These are phyloP conservation scores for Dryobota labecula DNA, from an alignment of 2,888 invertebrate genomes.

Conservation along the genomic window DNA sequence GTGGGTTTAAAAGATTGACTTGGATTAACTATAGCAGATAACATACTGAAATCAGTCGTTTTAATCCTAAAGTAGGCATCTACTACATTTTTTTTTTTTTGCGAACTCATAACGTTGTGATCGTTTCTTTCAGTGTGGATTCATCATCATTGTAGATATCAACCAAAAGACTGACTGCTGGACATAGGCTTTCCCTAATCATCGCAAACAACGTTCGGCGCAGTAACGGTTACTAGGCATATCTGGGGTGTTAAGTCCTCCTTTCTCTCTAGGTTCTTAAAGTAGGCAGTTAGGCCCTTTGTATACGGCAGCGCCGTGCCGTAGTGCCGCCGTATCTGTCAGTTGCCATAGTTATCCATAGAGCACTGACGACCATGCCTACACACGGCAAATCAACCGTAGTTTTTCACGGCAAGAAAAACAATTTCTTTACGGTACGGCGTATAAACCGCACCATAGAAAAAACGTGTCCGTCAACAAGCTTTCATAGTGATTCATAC, in stretches of 20 bases:
- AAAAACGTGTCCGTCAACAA: too few relatives aligned
- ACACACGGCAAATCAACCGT: too few relatives aligned
- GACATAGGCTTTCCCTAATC: not conserved
- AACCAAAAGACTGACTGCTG: not conserved
- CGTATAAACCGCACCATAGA: too few relatives aligned
- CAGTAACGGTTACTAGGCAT: not conserved
- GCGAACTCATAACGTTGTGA: not conserved
- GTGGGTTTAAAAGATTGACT: not conserved
- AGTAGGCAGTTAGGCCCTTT: not conserved
- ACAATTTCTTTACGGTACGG: too few relatives aligned
- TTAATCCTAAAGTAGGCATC: not conserved
- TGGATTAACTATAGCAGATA: slow-evolving; percentile 7
- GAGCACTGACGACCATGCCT: too few relatives aligned
- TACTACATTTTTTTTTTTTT: not conserved
- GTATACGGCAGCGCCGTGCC: too few relatives aligned
- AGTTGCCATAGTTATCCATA: too few relatives aligned
- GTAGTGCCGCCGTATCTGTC: too few relatives aligned
- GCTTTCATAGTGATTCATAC: too few relatives aligned
- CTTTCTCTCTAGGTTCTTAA: not conserved
- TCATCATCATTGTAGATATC: not conserved
- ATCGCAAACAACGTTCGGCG: not conserved
- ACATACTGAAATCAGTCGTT: slow-evolving; percentile 22
- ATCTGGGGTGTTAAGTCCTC: not conserved
- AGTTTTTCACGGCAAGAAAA: too few relatives aligned
- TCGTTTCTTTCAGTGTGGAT: not conserved